Evolutionary conservation across 2,797 vertebrate species (phyloP).

Genomic region (Epinephelus awoara): DNA sequence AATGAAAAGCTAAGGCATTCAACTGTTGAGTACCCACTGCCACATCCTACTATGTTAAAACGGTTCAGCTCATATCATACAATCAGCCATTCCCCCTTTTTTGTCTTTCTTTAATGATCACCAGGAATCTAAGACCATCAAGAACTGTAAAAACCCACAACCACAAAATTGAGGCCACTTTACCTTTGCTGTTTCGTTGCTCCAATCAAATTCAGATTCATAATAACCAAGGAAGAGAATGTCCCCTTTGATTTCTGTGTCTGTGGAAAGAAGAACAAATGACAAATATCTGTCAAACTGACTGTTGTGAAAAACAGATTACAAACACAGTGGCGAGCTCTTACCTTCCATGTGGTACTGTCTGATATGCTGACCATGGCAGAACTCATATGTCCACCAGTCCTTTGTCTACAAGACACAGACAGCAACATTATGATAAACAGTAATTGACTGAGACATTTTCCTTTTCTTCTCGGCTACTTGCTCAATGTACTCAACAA

Average conservation of each 20-base stretch:
- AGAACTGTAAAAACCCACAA: neutral
- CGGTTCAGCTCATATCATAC: neutral
- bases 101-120: neutral
- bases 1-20: neutral
- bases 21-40: neutral
- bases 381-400: conserved; percentile 99
- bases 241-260: conserved; percentile 94
- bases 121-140: neutral
- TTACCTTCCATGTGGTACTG: conserved; percentile 97
- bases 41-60: neutral
- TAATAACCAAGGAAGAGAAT: conserved; percentile 93
- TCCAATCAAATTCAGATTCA: conserved; percentile 95
- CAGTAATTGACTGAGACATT: neutral
- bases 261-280: conserved; percentile 75
- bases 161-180: neutral
- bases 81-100: neutral
- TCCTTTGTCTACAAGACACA: conserved; percentile 91
- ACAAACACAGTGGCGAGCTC: neutral
- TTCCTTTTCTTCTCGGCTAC: neutral
- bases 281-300: conserved; percentile 3
- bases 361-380: conserved; percentile 92
- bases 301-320: neutral
- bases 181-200: conserved; percentile 95
- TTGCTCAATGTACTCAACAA: neutral
- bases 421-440: conserved; percentile 8